Evolutionary conservation across 1,140 invertebrate genomes (phyloP), one percentile per base, ranked within the genome.

Genomic region (Solenopsis fugax): DNA sequence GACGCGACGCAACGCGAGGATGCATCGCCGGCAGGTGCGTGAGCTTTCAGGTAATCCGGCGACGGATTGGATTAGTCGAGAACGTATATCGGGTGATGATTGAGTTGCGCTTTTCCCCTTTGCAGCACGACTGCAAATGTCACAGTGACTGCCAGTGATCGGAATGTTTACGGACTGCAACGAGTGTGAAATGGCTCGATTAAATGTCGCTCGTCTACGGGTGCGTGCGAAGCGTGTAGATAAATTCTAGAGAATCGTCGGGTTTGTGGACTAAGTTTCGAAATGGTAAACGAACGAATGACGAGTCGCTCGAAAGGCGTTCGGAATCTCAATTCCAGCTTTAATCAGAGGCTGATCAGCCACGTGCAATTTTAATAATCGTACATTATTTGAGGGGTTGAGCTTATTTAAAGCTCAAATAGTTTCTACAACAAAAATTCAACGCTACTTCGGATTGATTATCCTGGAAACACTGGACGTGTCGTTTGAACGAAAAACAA

Each of bases 1-100:
- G 62, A 67, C 77, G 48, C 77, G 48, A 69, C 64, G 77, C n/a
- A 18, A 80, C 62, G 58, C 69, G 69, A 86, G 65, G 64, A 80
- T 67, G 62, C 24, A 58, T 48, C 62, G 41, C 41, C 64, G 76
- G 41, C 62, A 86, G 75, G 76, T 86, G 84, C 37, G 76, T 45
- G 62, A 86, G 45, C 41, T 24, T 56, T 58, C 85, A 69, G 77
- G 77, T 81, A 86, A 86, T 56, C 37, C 69, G 9, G 13, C 52
- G 24, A 34, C 2, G 16, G 13, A 21, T 12, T 41, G 1, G 34
- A n/a, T n/a, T 75, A 18, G 29, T 29, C 29, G 34, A 48, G 5
- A 75, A 56, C 1, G 50, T 29, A 24, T 24, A 10, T 75, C 18
- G 54, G 2, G 16, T 13, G 16, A 1, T 9, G 3, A 58, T 37